These are phyloP conservation scores for Troides aeacus DNA, from an alignment of 2,888 invertebrate genomes.

Conservation along the genomic window DNA sequence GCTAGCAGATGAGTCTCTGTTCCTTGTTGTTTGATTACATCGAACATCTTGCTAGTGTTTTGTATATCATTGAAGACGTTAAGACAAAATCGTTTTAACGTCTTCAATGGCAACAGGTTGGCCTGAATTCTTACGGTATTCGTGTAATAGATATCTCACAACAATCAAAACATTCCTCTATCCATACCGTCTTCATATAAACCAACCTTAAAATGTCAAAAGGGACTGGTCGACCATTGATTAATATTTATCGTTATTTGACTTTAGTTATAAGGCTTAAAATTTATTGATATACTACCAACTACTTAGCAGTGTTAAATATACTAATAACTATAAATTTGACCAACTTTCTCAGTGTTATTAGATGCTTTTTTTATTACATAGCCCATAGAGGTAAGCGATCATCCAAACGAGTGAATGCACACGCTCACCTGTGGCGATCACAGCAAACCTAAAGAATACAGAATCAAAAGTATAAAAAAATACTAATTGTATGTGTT, in stretches of 20 bases:
- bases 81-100: too few relatives aligned
- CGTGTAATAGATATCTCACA: neutral
- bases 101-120: neutral
- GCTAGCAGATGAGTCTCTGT: too few relatives aligned
- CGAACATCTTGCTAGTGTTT: too few relatives aligned
- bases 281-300: neutral
- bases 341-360: constrained; percentile 13
- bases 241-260: constrained; percentile 73
- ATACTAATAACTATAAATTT: constrained; percentile 22
- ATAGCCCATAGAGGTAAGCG: constrained; percentile 11
- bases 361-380: constrained; percentile 23
- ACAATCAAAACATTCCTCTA: neutral
- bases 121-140: neutral
- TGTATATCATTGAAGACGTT: too few relatives aligned
- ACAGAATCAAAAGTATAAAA: constrained; percentile 24
- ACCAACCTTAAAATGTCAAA: constrained; percentile 4
- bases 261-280: constrained; percentile 48
- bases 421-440: constrained; percentile 10
- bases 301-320: constrained; percentile 10
- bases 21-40: too few relatives aligned
- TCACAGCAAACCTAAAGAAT: constrained; percentile 4
- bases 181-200: neutral
- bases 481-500: constrained; percentile 14
- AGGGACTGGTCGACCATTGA: constrained; percentile 31
- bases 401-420: constrained; percentile 19